Conservation (phyloP, 2,113 vertebrate species). For the Petrocephalus microphthalmus region DNA sequence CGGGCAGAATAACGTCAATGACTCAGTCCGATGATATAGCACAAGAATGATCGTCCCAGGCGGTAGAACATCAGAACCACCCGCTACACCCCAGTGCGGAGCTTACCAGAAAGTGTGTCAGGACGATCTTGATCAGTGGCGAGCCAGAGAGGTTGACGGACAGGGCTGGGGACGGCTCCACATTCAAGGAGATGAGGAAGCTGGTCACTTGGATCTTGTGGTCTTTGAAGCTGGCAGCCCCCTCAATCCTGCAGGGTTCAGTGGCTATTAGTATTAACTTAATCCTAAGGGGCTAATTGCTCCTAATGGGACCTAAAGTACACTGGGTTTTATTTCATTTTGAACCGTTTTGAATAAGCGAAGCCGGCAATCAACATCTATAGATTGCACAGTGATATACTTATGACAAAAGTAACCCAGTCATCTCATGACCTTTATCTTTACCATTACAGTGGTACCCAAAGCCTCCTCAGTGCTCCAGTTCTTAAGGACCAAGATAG, state of each 20-base stretch:
- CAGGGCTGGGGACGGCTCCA: constrained; percentile 72
- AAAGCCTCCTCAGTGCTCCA: neutral
- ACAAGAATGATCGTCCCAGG: neutral
- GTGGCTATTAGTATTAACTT: neutral
- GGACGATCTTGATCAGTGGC: constrained; percentile 77
- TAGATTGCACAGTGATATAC: neutral
- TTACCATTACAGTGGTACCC: neutral
- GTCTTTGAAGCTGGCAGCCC: constrained; percentile 60
- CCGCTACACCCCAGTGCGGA: neutral
- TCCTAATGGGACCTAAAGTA: neutral
- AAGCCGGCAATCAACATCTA: neutral
- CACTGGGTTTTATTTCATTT: neutral
- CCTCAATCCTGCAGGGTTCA: constrained; percentile 65
- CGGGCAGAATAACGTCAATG: neutral
- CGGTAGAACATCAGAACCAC: neutral
- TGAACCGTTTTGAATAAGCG: neutral
- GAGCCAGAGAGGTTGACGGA: constrained; percentile 72
- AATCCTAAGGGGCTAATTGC: neutral
- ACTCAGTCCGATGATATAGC: neutral
- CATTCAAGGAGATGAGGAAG: constrained; percentile 78
- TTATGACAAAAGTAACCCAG: neutral
- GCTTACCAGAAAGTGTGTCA: constrained; percentile 79
- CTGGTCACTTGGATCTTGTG: constrained; percentile 74
- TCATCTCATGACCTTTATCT: too few species aligned
- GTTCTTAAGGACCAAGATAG: neutral